phyloP scores from a whole-genome alignment of 1,140 invertebrate genomes.

The Ylistrum balloti region DNA sequence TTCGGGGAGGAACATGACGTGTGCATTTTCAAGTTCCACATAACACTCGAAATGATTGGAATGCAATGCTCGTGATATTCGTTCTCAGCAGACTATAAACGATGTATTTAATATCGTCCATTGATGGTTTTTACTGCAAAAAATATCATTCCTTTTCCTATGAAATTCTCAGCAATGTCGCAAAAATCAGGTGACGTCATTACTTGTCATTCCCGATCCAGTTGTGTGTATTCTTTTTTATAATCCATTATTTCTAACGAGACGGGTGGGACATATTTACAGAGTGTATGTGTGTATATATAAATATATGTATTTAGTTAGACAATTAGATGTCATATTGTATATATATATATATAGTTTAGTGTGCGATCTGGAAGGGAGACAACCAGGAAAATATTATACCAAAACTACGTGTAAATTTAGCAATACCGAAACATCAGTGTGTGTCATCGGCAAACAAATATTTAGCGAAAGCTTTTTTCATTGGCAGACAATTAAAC shows the following conservation, averaged over 20 bases:
- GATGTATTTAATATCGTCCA: neutral
- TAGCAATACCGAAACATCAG: neutral
- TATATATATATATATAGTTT: neutral
- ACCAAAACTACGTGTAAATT: neutral
- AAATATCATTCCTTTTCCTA: neutral
- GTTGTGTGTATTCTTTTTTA: neutral
- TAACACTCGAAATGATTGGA: neutral
- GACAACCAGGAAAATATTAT: neutral
- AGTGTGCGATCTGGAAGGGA: neutral
- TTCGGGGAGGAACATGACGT: neutral
- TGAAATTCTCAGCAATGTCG: constrained; percentile 13
- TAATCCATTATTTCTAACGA: neutral
- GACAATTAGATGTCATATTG: neutral
- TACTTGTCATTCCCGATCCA: neutral
- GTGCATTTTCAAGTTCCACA: neutral
- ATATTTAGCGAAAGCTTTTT: too few relatives aligned
- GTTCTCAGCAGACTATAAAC: neutral
- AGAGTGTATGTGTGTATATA: neutral
- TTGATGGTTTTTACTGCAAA: neutral
- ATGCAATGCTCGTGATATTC: neutral
- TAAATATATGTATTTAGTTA: neutral
- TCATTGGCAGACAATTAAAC: too few relatives aligned
- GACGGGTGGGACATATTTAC: neutral
- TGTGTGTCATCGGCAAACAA: too few relatives aligned
- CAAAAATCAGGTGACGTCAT: neutral